A percentile compares a stretch with the other conserved stretches of the same genome.
Evolutionary conservation across 2,113 vertebrate species (phyloP).

Genomic region (Atractosteus spatula): DNA sequence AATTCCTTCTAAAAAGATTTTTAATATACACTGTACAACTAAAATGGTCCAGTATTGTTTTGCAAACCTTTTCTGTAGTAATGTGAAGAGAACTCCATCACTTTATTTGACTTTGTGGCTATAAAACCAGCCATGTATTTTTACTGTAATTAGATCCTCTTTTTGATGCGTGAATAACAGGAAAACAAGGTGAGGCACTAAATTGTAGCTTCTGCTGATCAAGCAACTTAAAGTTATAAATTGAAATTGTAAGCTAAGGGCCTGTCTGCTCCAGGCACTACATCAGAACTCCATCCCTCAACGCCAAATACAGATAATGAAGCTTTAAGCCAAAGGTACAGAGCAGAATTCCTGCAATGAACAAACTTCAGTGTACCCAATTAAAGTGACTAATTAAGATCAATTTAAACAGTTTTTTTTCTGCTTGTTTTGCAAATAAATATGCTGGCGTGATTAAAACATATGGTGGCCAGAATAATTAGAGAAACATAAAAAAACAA

Average conservation of each 20-base stretch:
- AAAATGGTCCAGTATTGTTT: too few species aligned
- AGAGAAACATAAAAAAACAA: constrained; percentile 37
- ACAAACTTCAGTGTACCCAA: constrained; percentile 18
- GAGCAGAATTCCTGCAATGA: not conserved
- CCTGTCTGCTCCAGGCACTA: not conserved
- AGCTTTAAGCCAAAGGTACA: not conserved
- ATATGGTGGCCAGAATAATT: constrained; percentile 30
- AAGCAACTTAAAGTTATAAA: constrained; percentile 3
- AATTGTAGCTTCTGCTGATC: constrained; percentile 1
- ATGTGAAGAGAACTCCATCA: too few species aligned
- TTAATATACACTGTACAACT: too few species aligned
- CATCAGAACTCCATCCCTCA: constrained; percentile 4
- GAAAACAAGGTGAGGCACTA: constrained; percentile 2
- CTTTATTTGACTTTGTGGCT: not conserved
- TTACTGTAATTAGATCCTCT: not conserved
- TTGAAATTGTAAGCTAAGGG: not conserved
- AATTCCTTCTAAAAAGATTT: too few species aligned
- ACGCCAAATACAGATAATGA: constrained; percentile 5
- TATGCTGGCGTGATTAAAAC: constrained; percentile 21
- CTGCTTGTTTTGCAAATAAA: constrained; percentile 22
- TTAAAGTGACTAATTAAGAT: constrained; percentile 33
- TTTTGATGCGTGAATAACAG: not conserved
- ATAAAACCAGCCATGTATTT: constrained; percentile 3
- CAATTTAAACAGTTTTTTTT: constrained; percentile 25
- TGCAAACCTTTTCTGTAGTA: too few species aligned